phyloP scores from a whole-genome alignment of 1,140 invertebrate genomes.

The Agrypnia vestita region DNA sequence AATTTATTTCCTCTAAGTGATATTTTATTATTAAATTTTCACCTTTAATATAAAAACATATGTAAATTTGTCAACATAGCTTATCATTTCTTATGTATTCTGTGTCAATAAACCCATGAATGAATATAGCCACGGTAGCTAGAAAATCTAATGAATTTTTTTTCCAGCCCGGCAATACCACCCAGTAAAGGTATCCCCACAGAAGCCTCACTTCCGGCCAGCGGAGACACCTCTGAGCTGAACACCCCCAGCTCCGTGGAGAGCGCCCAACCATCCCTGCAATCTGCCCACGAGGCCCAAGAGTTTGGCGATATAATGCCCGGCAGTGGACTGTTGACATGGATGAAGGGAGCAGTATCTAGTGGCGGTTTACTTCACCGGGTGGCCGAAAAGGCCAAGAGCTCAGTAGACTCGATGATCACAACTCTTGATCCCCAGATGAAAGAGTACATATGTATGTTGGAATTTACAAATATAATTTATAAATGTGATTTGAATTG shows the following conservation, averaged over 20 bases:
- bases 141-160: background rate
- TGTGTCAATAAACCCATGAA: too few relatives aligned
- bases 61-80: too few relatives aligned
- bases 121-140: background rate
- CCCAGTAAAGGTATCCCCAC: constrained; percentile 73
- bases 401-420: constrained; percentile 88
- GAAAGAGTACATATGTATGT: constrained; percentile 90
- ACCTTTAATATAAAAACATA: too few relatives aligned
- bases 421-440: constrained; percentile 93
- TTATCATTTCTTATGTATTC: too few relatives aligned
- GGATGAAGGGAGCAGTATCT: constrained; percentile 75
- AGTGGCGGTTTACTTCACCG: constrained; percentile 69
- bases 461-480: background rate
- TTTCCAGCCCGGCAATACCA: constrained; percentile 74
- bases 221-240: constrained; percentile 66
- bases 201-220: constrained; percentile 66
- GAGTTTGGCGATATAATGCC: constrained; percentile 70
- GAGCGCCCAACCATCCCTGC: constrained; percentile 52
- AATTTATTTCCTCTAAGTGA: too few relatives aligned
- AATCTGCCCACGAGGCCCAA: constrained; percentile 56
- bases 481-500: too few relatives aligned
- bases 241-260: constrained; percentile 64
- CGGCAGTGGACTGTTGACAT: constrained; percentile 73
- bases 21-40: too few relatives aligned
- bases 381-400: constrained; percentile 84